Evolutionary conservation across 1,140 invertebrate genomes (phyloP).

Genomic region (Pinna nobilis): DNA sequence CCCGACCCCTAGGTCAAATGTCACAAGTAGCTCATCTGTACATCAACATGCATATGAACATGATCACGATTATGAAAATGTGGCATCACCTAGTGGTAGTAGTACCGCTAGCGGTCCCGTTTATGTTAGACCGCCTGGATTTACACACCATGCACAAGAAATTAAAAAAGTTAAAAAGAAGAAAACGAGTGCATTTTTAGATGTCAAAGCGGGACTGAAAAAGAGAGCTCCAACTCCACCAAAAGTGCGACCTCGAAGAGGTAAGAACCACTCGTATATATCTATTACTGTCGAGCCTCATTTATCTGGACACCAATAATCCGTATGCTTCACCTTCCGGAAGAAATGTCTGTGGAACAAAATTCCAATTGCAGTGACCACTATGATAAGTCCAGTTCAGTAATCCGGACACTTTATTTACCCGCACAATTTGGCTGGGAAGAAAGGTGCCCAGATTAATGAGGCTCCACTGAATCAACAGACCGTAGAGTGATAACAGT

Average conservation of each 20-base stretch:
- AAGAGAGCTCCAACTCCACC: conserved; percentile 67
- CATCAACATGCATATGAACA: conserved; percentile 62
- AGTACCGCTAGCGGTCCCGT: conserved; percentile 75
- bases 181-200: conserved; percentile 55
- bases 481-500: too few relatives aligned
- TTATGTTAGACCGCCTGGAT: conserved; percentile 74
- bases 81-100: conserved; percentile 67
- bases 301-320: too few relatives aligned
- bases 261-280: conserved; percentile 43
- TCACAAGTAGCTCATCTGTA: conserved; percentile 29
- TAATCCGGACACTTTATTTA: too few relatives aligned
- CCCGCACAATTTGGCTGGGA: too few relatives aligned
- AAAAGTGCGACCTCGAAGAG: conserved; percentile 66
- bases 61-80: conserved; percentile 71
- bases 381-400: too few relatives aligned
- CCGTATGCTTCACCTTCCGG: too few relatives aligned
- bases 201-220: conserved; percentile 58
- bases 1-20: conserved; percentile 32
- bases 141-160: conserved; percentile 72
- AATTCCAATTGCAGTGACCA: too few relatives aligned
- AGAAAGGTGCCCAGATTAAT: too few relatives aligned
- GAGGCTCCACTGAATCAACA: too few relatives aligned
- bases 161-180: conserved; percentile 67
- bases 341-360: background rate
- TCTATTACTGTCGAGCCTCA: too few relatives aligned